Conservation (phyloP, 2,888 invertebrate species). For the Chorisops tibialis region DNA sequence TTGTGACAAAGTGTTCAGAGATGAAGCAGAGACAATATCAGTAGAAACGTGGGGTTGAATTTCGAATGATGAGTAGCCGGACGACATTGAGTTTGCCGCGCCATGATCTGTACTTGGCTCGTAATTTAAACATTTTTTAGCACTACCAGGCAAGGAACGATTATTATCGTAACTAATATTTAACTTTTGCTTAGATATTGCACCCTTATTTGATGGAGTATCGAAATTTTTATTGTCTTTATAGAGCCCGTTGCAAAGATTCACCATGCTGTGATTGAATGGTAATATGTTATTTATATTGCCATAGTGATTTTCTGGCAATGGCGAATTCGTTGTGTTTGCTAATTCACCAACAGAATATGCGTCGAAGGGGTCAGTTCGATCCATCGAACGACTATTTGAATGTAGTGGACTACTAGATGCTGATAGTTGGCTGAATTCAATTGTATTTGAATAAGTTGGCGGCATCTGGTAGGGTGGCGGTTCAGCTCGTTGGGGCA, state of each 20-base stretch:
- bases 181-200: conserved; percentile 30
- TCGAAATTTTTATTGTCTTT: conserved; percentile 32
- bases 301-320: conserved; percentile 18
- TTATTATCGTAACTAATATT: neutral
- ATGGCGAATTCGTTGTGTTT: neutral
- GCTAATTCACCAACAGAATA: conserved; percentile 41
- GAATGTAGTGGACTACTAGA: conserved; percentile 25
- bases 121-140: conserved; percentile 24
- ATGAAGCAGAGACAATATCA: neutral
- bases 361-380: conserved; percentile 68
- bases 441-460: conserved; percentile 56
- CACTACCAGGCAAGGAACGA: neutral
- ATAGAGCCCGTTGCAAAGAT: conserved; percentile 24
- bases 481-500: conserved; percentile 42
- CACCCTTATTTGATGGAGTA: conserved; percentile 27
- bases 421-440: conserved; percentile 40
- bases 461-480: conserved; percentile 58
- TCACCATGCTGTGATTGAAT: conserved; percentile 9
- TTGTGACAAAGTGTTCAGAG: neutral
- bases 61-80: conserved; percentile 6
- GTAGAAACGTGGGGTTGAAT: conserved; percentile 5
- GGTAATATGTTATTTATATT: conserved; percentile 15
- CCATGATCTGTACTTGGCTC: no score
- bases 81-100: neutral
- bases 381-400: conserved; percentile 25